A percentile compares a stretch with the other conserved stretches of the same genome.
These are phyloP conservation scores for Callinectes sapidus DNA, from an alignment of 2,888 invertebrate genomes.

Conservation along the genomic window DNA sequence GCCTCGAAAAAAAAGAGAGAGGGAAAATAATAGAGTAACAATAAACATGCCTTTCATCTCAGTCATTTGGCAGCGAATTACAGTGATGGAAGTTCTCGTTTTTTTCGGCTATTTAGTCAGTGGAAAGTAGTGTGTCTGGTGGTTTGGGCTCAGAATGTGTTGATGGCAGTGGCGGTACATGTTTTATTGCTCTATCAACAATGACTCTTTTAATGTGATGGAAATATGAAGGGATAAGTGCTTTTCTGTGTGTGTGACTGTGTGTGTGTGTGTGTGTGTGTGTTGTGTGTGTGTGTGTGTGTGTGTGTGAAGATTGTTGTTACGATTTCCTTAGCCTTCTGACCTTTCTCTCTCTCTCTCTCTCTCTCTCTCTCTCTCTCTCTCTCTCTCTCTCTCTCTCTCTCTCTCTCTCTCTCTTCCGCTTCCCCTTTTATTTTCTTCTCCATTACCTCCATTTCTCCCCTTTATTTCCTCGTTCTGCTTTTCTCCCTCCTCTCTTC, in stretches of 20 bases:
- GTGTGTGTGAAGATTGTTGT: not conserved
- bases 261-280: slow-evolving; percentile 22
- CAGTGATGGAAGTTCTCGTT: not conserved
- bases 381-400: slow-evolving; percentile 12
- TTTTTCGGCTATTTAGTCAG: not conserved
- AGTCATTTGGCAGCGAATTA: not conserved
- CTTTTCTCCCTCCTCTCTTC: not conserved
- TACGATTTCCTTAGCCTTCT: slow-evolving; percentile 16
- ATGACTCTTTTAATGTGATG: not conserved
- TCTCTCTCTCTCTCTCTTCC: not conserved
- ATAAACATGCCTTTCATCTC: not conserved
- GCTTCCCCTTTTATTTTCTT: not conserved
- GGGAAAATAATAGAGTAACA: not conserved
- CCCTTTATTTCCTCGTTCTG: not conserved
- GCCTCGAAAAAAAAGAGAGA: slow-evolving; percentile 3
- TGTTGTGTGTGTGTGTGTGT: not conserved
- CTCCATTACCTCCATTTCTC: not conserved
- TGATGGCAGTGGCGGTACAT: not conserved
- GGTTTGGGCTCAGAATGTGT: not conserved
- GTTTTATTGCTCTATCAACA: not conserved
- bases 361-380: not conserved
- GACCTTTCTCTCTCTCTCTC: slow-evolving; percentile 36
- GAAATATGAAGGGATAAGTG: slow-evolving; percentile 1
- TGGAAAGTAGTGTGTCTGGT: not conserved
- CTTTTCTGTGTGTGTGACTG: not conserved